These are phyloP conservation scores for Lethocerus indicus DNA, from an alignment of 1,140 invertebrate species.

Conservation along the genomic window DNA sequence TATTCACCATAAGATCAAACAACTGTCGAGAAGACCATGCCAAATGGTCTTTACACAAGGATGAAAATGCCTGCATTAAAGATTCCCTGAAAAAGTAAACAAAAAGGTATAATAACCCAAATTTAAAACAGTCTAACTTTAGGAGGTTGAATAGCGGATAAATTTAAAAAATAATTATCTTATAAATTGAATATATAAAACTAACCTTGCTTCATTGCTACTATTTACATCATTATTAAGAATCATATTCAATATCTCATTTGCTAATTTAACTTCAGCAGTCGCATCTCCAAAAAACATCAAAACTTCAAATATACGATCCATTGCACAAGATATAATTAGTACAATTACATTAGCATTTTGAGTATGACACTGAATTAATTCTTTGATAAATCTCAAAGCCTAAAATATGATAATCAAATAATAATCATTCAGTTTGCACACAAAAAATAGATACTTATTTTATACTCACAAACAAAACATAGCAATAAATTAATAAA, in stretches of 20 bases:
- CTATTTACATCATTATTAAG: background rate
- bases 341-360: background rate
- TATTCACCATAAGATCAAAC: conserved; percentile 11
- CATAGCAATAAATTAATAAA: background rate
- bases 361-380: background rate
- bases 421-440: no score
- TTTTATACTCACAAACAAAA: background rate
- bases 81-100: conserved; percentile 8
- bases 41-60: conserved; percentile 13
- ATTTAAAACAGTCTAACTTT: background rate
- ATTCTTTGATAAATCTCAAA: conserved; percentile 6
- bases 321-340: background rate
- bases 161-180: no score
- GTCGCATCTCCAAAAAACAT: conserved; percentile 3
- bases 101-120: conserved; percentile 1
- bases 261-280: background rate
- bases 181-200: background rate
- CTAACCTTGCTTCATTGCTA: background rate
- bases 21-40: conserved; percentile 13
- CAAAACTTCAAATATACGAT: conserved; percentile 2
- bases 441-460: no score
- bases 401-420: background rate
- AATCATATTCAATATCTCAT: background rate
- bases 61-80: conserved; percentile 8
- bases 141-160: no score